These are phyloP conservation scores for Caenorhabditis sulstoni DNA, from an alignment of 2,888 invertebrate genomes.

Conservation along the genomic window DNA sequence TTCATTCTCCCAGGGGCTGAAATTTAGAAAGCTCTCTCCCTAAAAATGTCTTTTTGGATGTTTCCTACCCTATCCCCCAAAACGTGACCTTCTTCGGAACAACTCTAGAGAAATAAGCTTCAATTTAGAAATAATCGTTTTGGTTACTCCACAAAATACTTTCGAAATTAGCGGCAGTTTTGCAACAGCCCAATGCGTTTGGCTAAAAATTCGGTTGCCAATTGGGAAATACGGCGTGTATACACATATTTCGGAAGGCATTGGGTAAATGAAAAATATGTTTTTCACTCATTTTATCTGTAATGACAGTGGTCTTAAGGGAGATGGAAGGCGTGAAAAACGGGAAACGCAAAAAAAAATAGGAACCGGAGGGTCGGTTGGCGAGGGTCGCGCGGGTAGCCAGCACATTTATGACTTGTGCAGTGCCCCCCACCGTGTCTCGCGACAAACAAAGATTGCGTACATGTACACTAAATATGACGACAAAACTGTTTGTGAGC, in stretches of 20 bases:
- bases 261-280: constrained; percentile 10
- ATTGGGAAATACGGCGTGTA: too few species aligned
- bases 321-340: neutral
- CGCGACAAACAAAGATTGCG: too few species aligned
- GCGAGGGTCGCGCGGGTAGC: constrained; percentile 4
- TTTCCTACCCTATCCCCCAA: too few species aligned
- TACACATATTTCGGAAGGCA: neutral
- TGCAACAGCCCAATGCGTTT: too few species aligned
- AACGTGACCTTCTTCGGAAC: neutral
- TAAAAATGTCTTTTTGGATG: too few species aligned
- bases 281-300: constrained; percentile 1
- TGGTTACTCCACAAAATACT: too few species aligned
- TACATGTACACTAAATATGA: constrained; percentile 31
- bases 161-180: too few species aligned
- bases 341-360: neutral
- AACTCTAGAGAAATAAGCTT: too few species aligned
- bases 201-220: too few species aligned
- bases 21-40: neutral
- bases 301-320: constrained; percentile 2
- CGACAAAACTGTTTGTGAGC: constrained; percentile 17
- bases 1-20: neutral
- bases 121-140: too few species aligned
- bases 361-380: neutral
- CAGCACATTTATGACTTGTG: constrained; percentile 51
- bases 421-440: constrained; percentile 6